phyloP scores from a whole-genome alignment of 1,140 invertebrate species.

The Choristoneura fumiferana region DNA sequence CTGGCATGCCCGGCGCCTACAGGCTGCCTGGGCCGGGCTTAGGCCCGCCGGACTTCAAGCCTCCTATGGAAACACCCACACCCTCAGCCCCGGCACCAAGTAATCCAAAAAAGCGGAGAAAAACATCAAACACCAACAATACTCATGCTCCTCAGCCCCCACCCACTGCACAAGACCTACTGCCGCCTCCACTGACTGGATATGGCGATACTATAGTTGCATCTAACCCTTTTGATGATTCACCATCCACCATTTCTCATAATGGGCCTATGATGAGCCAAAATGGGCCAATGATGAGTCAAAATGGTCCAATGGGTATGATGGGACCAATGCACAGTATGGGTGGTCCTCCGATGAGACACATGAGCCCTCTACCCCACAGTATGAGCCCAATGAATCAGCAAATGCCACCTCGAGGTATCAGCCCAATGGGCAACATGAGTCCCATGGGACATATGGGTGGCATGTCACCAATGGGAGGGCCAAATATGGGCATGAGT shows the following conservation, averaged over 20 bases:
- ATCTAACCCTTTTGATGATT: constrained; percentile 97
- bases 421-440: constrained; percentile 85
- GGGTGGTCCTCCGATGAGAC: constrained; percentile 84
- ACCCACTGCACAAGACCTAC: constrained; percentile 84
- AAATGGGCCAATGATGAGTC: constrained; percentile 77
- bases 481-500: constrained; percentile 76
- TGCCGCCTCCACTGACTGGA: constrained; percentile 90
- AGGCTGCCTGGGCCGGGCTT: constrained; percentile 82
- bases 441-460: constrained; percentile 80
- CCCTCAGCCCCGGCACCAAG: constrained; percentile 80
- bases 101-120: constrained; percentile 84
- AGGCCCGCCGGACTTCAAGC: constrained; percentile 81
- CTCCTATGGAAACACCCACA: constrained; percentile 79
- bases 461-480: constrained; percentile 78
- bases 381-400: constrained; percentile 84
- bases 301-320: constrained; percentile 80
- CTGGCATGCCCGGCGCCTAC: constrained; percentile 82
- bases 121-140: constrained; percentile 81
- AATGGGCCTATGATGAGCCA: constrained; percentile 82
- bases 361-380: constrained; percentile 84
- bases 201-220: constrained; percentile 96
- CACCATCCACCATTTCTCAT: constrained; percentile 82
- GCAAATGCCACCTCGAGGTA: constrained; percentile 81
- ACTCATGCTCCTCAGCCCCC: constrained; percentile 79
- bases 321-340: constrained; percentile 81